A percentile compares a stretch with the other conserved stretches of the same genome.
phyloP scores from a whole-genome alignment of 2,797 vertebrate genomes.

The Gymnothorax reevesii region DNA sequence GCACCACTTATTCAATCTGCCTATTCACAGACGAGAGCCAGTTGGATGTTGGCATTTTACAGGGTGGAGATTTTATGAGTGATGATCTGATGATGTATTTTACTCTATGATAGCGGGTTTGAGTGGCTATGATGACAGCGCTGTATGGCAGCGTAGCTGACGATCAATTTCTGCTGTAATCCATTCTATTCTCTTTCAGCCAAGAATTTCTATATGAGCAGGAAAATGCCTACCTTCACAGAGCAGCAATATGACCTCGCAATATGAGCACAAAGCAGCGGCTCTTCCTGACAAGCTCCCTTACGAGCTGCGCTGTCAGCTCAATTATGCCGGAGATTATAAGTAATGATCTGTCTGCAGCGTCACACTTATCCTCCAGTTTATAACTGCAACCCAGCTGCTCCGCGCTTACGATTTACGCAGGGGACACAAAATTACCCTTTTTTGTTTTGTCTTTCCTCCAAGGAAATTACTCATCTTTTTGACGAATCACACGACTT shows the following conservation, averaged over 20 bases:
- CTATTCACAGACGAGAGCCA: neutral
- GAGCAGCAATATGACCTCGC: neutral
- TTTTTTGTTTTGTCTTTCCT: neutral
- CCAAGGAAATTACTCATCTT: constrained; percentile 28
- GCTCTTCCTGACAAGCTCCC: neutral
- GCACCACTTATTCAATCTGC: neutral
- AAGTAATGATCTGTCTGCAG: constrained; percentile 16
- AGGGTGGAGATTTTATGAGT: neutral
- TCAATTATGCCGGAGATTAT: constrained; percentile 2
- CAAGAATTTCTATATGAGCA: neutral
- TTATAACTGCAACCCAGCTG: constrained; percentile 25
- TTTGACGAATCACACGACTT: constrained; percentile 26
- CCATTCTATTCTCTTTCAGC: neutral
- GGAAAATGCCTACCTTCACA: neutral
- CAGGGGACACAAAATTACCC: constrained; percentile 13
- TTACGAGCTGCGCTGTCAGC: neutral
- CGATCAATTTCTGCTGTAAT: neutral
- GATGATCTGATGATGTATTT: neutral
- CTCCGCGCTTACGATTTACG: constrained; percentile 14
- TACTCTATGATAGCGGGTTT: neutral
- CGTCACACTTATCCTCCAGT: constrained; percentile 24
- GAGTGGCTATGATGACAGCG: neutral
- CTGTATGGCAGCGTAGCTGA: neutral
- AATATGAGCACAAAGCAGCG: neutral
- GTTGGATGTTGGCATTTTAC: neutral